Evolutionary conservation across 1,140 invertebrate genomes (phyloP), one percentile per base, ranked within the genome.

Genomic region (Leptinotarsa undecemlineata): DNA sequence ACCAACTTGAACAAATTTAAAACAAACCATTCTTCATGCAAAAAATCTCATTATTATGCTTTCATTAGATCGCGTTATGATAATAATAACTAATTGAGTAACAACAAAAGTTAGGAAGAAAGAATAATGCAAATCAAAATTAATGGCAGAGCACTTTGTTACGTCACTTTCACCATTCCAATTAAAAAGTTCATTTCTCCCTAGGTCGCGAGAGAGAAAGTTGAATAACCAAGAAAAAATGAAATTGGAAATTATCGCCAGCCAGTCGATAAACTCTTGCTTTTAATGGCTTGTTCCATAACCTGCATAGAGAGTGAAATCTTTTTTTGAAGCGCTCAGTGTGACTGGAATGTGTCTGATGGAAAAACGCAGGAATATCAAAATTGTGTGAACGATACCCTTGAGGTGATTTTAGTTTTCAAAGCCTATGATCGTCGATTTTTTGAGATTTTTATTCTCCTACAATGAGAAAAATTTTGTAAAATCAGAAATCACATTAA

Each of bases 81-180:
- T 57, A 57, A 17, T 57, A 57, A 57, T 57, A 57, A 57, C 51
- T 57, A 57, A 57, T 57, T 57, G 51, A n/a, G 51, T 57, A 57
- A 57, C 51, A 57, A 57, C 51, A 57, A 57, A 57, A 57, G 51
- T 57, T 57, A 57, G 51, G 51, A 57, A 57, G 51, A 57, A 19
- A 57, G 51, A 57, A 57, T 15, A 57, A 57, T 57, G 51, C 51
- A 57, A 57, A 57, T 57, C 51, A 4, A 57, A 57, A 57, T 15
- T 57, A 57, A 57, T 57, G 14, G 51, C 51, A 15, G 51, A 57
- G 51, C 51, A 57, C n/a, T 68, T 19, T 17, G 68, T 70, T 70
- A 70, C 48, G 68, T 70, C 68, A 70, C 68, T 70, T 70, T 70
- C 68, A 70, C 68, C 57, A 70, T 15, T 57, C 68, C 68, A 26